Evolutionary conservation across 2,888 invertebrate genomes (phyloP).

Genomic region (Luperina testacea): DNA sequence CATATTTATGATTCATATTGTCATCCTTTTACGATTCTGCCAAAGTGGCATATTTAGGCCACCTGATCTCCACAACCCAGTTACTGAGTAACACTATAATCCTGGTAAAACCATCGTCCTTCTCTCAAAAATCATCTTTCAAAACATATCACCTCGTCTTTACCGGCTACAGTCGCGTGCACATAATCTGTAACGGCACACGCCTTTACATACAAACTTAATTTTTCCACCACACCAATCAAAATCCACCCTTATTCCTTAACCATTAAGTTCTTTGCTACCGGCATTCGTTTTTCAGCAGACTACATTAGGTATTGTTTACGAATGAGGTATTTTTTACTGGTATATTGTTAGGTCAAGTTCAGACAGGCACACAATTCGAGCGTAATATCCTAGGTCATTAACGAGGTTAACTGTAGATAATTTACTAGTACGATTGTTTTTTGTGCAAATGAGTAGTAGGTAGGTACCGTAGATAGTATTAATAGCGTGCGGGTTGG

Average conservation of each 20-base stretch:
- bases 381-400: slow-evolving; percentile 68
- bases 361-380: slow-evolving; percentile 73
- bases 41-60: too few relatives aligned
- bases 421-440: slow-evolving; percentile 35
- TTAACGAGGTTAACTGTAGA: slow-evolving; percentile 59
- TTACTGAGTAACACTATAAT: too few relatives aligned
- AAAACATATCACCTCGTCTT: slow-evolving; percentile 62
- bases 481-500: background rate
- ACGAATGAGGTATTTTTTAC: slow-evolving; percentile 65
- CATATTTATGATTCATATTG: too few relatives aligned
- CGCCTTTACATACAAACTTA: slow-evolving; percentile 51
- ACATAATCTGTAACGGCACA: slow-evolving; percentile 64
- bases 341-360: slow-evolving; percentile 75
- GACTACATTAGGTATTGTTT: slow-evolving; percentile 65
- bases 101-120: background rate
- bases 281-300: slow-evolving; percentile 28
- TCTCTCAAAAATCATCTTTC: background rate
- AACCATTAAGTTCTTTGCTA: background rate
- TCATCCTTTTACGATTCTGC: too few relatives aligned
- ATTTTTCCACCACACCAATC: slow-evolving; percentile 16
- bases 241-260: slow-evolving; percentile 47
- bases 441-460: slow-evolving; percentile 51
- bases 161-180: slow-evolving; percentile 72
- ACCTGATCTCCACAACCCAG: too few relatives aligned
- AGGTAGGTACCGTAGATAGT: background rate